Evolutionary conservation across 2,888 invertebrate genomes (phyloP).

Genomic region (Cyrtodaria siliqua): DNA sequence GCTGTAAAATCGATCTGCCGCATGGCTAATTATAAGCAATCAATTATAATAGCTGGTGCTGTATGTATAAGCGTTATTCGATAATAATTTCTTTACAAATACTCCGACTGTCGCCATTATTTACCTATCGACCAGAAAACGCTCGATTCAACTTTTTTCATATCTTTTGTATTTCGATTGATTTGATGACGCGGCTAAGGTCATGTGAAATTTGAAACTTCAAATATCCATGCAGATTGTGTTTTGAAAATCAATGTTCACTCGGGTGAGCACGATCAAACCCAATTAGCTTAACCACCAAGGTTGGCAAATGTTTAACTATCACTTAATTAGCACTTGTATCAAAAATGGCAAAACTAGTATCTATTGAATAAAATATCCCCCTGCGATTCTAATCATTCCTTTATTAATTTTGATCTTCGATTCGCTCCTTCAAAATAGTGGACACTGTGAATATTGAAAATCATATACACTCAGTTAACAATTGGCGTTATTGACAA

Average conservation of each 20-base stretch:
- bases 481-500: too few species aligned
- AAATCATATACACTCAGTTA: too few species aligned
- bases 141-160: constrained; percentile 47
- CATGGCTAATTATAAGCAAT: constrained; percentile 4
- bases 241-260: constrained; percentile 2
- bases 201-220: constrained; percentile 55
- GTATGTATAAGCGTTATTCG: constrained; percentile 25
- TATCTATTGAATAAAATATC: too few species aligned
- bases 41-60: constrained; percentile 31
- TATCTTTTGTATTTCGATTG: constrained; percentile 38
- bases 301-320: too few species aligned
- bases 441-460: too few species aligned
- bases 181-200: constrained; percentile 37
- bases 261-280: not conserved
- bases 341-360: too few species aligned
- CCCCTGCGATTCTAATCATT: too few species aligned
- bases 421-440: too few species aligned
- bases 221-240: constrained; percentile 8
- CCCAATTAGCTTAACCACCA: too few species aligned
- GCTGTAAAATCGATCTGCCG: not conserved
- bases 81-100: constrained; percentile 32
- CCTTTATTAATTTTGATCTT: too few species aligned
- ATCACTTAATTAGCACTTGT: too few species aligned
- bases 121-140: constrained; percentile 39
- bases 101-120: constrained; percentile 36